Percentiles rank a stretch among this genome's conserved stretches.
phyloP scores from a whole-genome alignment of 2,888 invertebrate species.

The Beris morrisii region DNA sequence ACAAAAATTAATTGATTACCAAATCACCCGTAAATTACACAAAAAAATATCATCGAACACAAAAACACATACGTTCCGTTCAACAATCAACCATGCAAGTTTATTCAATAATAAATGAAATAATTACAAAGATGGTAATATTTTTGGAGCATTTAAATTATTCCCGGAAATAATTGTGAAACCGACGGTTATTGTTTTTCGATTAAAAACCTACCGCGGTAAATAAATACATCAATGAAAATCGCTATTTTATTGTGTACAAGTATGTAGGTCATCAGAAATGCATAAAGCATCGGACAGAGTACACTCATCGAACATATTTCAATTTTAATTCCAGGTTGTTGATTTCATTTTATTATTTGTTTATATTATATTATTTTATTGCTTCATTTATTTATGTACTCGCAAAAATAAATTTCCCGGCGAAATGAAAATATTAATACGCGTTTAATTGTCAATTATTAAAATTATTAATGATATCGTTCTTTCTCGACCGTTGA shows the following conservation, averaged over 20 bases:
- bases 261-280: background rate
- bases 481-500: no score
- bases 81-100: no score
- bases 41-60: no score
- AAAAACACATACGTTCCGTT: no score
- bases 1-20: no score
- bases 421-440: no score
- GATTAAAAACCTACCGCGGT: constrained; percentile 11
- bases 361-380: constrained; percentile 26
- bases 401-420: no score
- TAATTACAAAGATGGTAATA: constrained; percentile 2
- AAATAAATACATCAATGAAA: constrained; percentile 2
- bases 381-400: constrained; percentile 2
- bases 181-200: constrained; percentile 3
- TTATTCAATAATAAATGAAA: constrained; percentile 7
- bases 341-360: constrained; percentile 18
- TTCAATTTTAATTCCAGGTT: constrained; percentile 16
- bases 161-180: no score
- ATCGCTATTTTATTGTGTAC: constrained; percentile 9
- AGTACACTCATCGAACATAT: constrained; percentile 7
- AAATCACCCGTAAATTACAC: no score
- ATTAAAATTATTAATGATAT: no score
- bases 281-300: constrained; percentile 1
- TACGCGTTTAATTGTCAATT: no score
- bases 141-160: background rate